These are phyloP conservation scores for Pipistrellus pipistrellus DNA, from an alignment of 2,797 vertebrate genomes.

Conservation along the genomic window DNA sequence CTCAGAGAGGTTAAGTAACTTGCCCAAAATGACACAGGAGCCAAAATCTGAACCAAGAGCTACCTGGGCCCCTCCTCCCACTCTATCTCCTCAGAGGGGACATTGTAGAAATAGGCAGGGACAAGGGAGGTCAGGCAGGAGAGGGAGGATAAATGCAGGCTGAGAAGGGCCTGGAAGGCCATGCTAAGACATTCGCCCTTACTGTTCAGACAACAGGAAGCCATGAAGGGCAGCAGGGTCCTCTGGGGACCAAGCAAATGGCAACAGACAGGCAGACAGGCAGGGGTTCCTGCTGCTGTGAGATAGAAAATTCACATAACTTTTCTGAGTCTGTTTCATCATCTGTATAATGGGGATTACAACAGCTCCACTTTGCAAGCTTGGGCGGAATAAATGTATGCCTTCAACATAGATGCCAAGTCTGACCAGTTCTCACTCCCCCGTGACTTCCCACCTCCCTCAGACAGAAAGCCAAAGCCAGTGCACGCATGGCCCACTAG, in stretches of 20 bases:
- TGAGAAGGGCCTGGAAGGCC: not conserved
- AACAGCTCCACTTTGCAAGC: not conserved
- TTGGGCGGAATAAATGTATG: not conserved
- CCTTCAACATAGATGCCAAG: not conserved
- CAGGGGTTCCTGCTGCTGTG: not conserved
- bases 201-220: conserved; percentile 1
- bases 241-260: fast-evolving
- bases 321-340: not conserved
- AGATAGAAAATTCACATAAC: not conserved
- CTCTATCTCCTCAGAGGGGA: not conserved
- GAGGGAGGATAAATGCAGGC: not conserved
- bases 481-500: not conserved
- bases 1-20: conserved; percentile 3
- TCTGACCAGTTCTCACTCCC: not conserved
- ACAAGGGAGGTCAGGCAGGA: not conserved
- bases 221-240: not conserved
- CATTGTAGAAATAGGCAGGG: not conserved
- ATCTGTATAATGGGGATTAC: not conserved
- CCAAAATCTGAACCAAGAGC: not conserved
- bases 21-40: not conserved
- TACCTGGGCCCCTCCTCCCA: not conserved
- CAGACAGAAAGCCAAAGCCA: not conserved
- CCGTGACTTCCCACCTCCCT: not conserved
- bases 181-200: not conserved
- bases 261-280: not conserved